Evolutionary conservation across 2,797 vertebrate species (phyloP).

Genomic region (Spatula versicolor): DNA sequence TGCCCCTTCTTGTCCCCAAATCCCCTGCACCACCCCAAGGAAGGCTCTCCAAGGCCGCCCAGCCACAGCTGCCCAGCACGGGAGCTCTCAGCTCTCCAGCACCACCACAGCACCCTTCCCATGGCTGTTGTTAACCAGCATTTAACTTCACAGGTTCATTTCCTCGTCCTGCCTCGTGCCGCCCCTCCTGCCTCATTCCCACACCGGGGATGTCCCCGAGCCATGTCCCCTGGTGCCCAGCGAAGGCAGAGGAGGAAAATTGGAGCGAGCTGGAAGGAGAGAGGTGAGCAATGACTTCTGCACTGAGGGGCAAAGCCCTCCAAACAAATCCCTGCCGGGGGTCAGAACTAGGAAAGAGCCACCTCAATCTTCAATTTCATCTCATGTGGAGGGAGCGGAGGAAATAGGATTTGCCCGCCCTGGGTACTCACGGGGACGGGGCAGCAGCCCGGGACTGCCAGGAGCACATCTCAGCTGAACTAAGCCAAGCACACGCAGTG

Average conservation of each 20-base stretch:
- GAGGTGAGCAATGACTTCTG: background rate
- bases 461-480: background rate
- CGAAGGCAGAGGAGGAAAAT: background rate
- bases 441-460: background rate
- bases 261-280: background rate
- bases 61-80: background rate
- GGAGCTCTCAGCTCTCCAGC: background rate
- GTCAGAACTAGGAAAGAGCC: background rate
- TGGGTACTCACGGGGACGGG: background rate
- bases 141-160: background rate
- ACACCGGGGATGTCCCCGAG: no score
- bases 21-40: accelerated
- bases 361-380: background rate
- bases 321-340: background rate
- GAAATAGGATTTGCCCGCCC: background rate
- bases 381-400: background rate
- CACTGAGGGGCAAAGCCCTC: background rate
- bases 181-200: background rate
- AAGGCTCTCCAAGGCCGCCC: background rate
- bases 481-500: background rate
- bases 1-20: background rate
- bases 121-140: background rate
- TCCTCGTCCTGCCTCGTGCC: no score
- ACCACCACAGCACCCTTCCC: no score
- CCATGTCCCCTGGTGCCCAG: background rate